These are phyloP conservation scores for Ceratothoa steindachneri DNA, from an alignment of 2,888 invertebrate species.

Conservation along the genomic window DNA sequence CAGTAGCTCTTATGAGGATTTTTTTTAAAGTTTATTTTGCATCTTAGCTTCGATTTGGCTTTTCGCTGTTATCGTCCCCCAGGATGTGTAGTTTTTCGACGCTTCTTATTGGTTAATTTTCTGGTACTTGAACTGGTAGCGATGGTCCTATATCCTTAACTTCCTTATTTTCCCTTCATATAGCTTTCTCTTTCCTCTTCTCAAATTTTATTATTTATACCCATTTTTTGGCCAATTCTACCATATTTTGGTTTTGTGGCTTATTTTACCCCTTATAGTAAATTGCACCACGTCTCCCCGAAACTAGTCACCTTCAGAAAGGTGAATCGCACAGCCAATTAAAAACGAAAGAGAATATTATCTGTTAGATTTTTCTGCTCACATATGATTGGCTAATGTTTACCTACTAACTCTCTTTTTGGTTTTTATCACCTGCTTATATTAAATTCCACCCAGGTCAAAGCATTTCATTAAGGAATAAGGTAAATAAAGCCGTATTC, in stretches of 20 bases:
- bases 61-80: too few relatives aligned
- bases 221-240: too few relatives aligned
- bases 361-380: background rate
- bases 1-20: too few relatives aligned
- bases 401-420: background rate
- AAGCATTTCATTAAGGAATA: conserved; percentile 6
- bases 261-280: too few relatives aligned
- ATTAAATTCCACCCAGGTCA: background rate
- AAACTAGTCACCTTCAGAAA: background rate
- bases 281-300: too few relatives aligned
- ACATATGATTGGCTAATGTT: background rate
- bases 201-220: background rate
- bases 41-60: too few relatives aligned
- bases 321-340: background rate
- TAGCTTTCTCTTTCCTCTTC: background rate
- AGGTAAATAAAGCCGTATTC: background rate
- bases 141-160: background rate
- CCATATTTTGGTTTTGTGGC: too few relatives aligned
- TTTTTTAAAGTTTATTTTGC: too few relatives aligned
- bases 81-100: background rate
- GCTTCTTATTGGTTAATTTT: too few relatives aligned
- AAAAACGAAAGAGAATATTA: background rate
- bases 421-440: background rate
- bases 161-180: background rate
- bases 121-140: too few relatives aligned